Percentiles rank a stretch among this genome's conserved stretches.
These are phyloP conservation scores for Lucilia sericata DNA, from an alignment of 1,140 invertebrate genomes.

Conservation along the genomic window DNA sequence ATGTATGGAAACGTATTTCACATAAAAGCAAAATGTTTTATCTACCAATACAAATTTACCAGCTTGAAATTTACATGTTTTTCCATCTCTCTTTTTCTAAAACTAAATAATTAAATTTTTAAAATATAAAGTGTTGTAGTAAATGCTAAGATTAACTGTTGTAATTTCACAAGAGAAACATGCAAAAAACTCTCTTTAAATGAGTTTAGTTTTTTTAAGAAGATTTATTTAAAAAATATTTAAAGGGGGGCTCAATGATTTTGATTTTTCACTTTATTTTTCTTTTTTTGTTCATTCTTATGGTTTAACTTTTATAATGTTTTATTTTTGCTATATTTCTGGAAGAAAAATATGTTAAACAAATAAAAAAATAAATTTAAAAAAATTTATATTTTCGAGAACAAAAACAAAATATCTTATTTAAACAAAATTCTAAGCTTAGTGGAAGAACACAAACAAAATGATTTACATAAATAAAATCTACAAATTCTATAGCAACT, in stretches of 20 bases:
- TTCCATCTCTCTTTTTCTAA: too few species aligned
- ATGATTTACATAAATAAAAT: background rate
- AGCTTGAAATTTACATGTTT: too few species aligned
- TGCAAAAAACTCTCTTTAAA: background rate
- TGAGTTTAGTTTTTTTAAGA: background rate
- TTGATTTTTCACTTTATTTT: background rate
- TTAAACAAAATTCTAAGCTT: background rate
- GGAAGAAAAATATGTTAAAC: background rate
- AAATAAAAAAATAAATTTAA: background rate
- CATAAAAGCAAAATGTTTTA: background rate
- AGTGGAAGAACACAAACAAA: background rate
- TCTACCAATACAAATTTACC: background rate
- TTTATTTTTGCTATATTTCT: background rate
- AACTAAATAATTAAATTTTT: too few species aligned
- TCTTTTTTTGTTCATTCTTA: background rate
- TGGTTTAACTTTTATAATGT: background rate
- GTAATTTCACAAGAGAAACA: background rate
- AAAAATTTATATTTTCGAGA: background rate
- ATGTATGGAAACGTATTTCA: too few species aligned
- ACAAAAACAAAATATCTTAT: background rate
- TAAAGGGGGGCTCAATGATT: slow-evolving; percentile 4
- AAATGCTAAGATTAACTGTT: slow-evolving; percentile 5
- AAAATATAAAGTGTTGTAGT: background rate
- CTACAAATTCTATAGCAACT: background rate
- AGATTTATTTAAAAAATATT: background rate